Conservation (phyloP, 2,113 vertebrate species). For the Hydropotes inermis region DNA sequence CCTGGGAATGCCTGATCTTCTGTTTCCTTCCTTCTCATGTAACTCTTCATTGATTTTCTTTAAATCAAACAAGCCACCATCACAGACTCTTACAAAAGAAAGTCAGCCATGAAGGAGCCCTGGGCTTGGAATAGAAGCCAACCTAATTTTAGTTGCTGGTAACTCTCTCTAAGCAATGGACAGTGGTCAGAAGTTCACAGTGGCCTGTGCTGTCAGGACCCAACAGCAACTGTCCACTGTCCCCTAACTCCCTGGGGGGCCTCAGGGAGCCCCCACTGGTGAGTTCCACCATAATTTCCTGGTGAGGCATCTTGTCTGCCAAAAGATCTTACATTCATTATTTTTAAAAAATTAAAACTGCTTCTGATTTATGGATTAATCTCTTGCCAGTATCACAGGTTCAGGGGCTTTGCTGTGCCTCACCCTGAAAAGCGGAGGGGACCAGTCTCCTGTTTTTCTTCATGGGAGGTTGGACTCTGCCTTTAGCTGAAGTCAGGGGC, state of each 20-base stretch:
- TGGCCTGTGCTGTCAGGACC: background rate
- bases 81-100: slow-evolving; percentile 39
- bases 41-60: slow-evolving; percentile 62
- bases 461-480: background rate
- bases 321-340: background rate
- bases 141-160: slow-evolving; percentile 53
- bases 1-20: slow-evolving; percentile 56
- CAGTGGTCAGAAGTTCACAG: slow-evolving; percentile 47
- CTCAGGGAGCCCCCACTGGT: accelerated
- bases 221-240: background rate
- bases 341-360: background rate
- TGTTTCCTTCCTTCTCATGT: slow-evolving; percentile 39
- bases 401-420: background rate
- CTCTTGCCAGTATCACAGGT: background rate
- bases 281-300: background rate
- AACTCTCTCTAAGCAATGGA: background rate
- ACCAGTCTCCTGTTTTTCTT: background rate
- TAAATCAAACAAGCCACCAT: slow-evolving; percentile 63
- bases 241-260: background rate
- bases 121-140: slow-evolving; percentile 62
- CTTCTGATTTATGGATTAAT: background rate
- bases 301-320: background rate
- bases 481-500: slow-evolving; percentile 1
- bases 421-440: background rate
- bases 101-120: slow-evolving; percentile 58